Base-by-base conservation (phyloP, 2,797 vertebrate genomes). In the Gymnothorax reevesii region DNA sequence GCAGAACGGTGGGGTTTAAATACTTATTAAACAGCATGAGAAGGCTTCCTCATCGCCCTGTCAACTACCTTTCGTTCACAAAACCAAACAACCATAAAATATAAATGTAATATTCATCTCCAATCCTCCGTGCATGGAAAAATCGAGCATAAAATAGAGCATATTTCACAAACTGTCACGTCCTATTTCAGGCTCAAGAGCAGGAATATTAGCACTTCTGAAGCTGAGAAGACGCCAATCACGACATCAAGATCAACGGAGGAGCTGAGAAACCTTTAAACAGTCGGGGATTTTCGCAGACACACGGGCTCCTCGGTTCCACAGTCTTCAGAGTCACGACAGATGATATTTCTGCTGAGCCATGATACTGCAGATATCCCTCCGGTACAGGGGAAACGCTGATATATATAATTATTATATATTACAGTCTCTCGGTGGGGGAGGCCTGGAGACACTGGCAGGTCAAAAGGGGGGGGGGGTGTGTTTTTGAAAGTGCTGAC, bases 401-500 rank as follows among this genome's bases (percentile, higher is more conserved):
- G 4, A 64, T 42, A 42, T 42, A 42, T 42, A 42, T 42, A 42
- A 42, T 42, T 66, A 22, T 7, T 62, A 8, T 75, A 15, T 49
- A 49, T 75, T 8, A 5, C 10, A 8, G 13, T 73, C 25, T 10
- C 10, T 33, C 2, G 10, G 69, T 73, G 69, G 69, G 25, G 1
- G 12, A 17, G 71, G 6, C 66, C 12, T 13, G 33, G 13, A 13
- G 33, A 13, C 12, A 10, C 3, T 12, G 12, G 6, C 27, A 33
- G 71, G 27, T 49, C 8, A 75, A 75, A 1, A 0, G 33, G 13
- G 8, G n/a, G 22, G 7, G 66, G 17, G 71, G 71, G 17, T 9
- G 71, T 42, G 71, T 75, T 55, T 84, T 79, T 83, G 80, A 88
- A 86, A 88, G 87, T 82, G 69, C 27, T 84, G 59, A 49, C 12